Base-by-base conservation (phyloP, 1,140 invertebrate species). In the Meloidogyne exigua region DNA sequence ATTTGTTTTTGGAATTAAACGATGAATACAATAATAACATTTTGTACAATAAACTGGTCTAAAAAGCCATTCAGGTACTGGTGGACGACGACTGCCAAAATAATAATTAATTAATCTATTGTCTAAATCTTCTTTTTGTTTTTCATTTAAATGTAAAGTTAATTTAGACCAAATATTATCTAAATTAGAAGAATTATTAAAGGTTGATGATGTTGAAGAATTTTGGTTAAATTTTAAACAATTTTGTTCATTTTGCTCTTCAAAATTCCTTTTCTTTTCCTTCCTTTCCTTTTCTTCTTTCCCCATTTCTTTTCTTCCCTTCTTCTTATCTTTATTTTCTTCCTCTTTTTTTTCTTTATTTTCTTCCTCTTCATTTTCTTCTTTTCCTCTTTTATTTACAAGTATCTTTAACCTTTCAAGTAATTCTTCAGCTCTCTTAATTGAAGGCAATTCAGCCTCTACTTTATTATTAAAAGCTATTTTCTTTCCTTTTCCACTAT, bases 41-140 rank as follows among this genome's bases (percentile, higher is more conserved):
- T 62, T 44, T 26, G 49, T 64, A 21, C 72, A 73, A 21, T 57
- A 73, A 23, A 62, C 65, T 36, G 72, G 72, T 65, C 72, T 42
- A 21, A 73, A 73, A n/a, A 73, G 23, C 72, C 72, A 73, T 18
- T 73, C 72, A 62, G 72, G 72, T 12, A 42, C 39, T 21, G 57
- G 39, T 2, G 65, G 57, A 0, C 65, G 72, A 39, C 72, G 42
- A 36, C 15, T 65, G 9, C 72, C 57, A n/a, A 62, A 65, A 13
- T 62, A 32, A 62, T 73, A 32, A 57, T 73, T 49, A 62, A 73
- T 18, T 65, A 73, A 36, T 64, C 72, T 57, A 32, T n/a, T n/a
- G 57, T 73, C 72, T 65, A 73, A 32, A 28, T 36, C 72, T 23
- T 62, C 57, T 65, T 64, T 28, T 65, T 73, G 57, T 25, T 42